Evolutionary conservation across 2,888 invertebrate genomes (phyloP).

Genomic region (Temnothorax unifasciatus): DNA sequence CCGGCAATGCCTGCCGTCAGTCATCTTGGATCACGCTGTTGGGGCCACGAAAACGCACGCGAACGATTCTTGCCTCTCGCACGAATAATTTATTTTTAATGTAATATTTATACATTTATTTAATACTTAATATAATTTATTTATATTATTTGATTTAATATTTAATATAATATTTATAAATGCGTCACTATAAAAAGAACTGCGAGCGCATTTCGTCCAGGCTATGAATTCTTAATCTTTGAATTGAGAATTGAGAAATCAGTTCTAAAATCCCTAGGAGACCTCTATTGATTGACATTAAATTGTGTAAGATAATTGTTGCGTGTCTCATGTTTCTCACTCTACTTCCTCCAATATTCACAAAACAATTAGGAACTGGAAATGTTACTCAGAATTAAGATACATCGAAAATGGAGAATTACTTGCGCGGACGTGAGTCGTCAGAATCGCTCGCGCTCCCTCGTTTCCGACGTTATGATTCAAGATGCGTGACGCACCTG

Average conservation of each 20-base stretch:
- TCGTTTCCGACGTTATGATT: constrained; percentile 17
- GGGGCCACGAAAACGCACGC: too few species aligned
- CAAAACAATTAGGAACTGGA: not conserved
- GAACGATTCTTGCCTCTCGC: not conserved
- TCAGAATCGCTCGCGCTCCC: constrained; percentile 21
- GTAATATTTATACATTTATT: too few species aligned
- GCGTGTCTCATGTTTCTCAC: not conserved
- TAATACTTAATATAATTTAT: too few species aligned
- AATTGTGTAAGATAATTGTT: not conserved
- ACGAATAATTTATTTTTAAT: not conserved
- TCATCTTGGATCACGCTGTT: constrained; percentile 2
- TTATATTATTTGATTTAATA: too few species aligned
- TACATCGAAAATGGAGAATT: not conserved
- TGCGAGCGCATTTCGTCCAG: not conserved
- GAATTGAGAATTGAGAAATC: not conserved
- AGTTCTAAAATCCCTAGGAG: not conserved
- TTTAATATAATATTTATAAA: too few species aligned
- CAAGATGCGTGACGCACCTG: constrained; percentile 13
- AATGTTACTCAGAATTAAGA: not conserved
- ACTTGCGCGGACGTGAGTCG: not conserved
- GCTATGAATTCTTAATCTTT: not conserved
- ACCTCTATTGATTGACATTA: not conserved
- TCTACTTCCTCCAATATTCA: not conserved
- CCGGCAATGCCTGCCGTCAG: not conserved
- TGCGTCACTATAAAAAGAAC: not conserved